These are phyloP conservation scores for Cephus rjabovi DNA, from an alignment of 2,888 invertebrate genomes.

Conservation along the genomic window DNA sequence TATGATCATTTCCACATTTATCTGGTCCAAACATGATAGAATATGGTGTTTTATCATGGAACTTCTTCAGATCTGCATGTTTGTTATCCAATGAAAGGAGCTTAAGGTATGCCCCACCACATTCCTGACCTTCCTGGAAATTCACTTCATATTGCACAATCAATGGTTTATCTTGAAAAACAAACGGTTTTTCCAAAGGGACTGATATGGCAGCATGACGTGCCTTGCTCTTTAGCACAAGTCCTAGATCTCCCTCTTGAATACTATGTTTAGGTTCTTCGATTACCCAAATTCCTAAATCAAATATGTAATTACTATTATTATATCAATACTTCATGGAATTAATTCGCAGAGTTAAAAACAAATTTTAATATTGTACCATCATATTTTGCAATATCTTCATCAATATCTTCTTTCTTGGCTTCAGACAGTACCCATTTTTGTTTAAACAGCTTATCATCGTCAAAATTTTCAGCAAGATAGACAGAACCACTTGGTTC, in stretches of 20 bases:
- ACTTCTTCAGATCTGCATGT: conserved; percentile 80
- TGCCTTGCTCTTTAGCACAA: conserved; percentile 93
- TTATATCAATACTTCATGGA: conserved; percentile 1
- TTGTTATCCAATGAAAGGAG: conserved; percentile 81
- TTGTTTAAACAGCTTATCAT: conserved; percentile 76
- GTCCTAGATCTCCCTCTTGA: conserved; percentile 85
- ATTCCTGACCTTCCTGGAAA: conserved; percentile 96
- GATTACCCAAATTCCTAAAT: conserved; percentile 73
- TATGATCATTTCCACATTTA: conserved; percentile 97
- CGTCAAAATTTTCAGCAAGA: conserved; percentile 90
- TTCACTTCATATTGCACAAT: conserved; percentile 95
- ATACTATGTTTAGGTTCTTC: conserved; percentile 83
- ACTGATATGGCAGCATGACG: conserved; percentile 95
- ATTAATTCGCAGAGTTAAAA: background rate
- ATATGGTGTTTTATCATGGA: conserved; percentile 97
- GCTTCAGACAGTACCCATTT: conserved; percentile 91
- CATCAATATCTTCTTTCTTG: conserved; percentile 89
- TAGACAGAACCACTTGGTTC: conserved; percentile 73
- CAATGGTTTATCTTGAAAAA: conserved; percentile 84
- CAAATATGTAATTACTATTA: conserved; percentile 20
- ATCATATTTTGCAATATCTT: conserved; percentile 94
- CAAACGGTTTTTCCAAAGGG: conserved; percentile 81
- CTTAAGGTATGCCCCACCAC: conserved; percentile 98
- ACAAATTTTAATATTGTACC: conserved; percentile 68
- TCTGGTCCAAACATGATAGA: conserved; percentile 99